phyloP scores from a whole-genome alignment of 1,140 invertebrate species.

The Watersipora subatra region DNA sequence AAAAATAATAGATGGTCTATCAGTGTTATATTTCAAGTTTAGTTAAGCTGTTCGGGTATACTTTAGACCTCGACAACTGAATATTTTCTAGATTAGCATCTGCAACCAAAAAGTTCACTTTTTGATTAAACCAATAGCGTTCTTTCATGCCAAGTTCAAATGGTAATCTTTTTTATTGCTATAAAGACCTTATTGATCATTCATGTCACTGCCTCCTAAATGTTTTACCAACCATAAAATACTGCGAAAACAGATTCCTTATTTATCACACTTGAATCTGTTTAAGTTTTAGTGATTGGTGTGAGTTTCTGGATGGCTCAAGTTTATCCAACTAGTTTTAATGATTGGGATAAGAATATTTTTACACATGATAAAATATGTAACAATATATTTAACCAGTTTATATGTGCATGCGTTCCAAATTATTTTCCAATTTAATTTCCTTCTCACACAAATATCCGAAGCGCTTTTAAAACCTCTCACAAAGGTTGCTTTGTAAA shows the following conservation, averaged over 20 bases:
- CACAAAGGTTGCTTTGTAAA: no score
- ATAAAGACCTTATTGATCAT: no score
- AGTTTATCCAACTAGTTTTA: no score
- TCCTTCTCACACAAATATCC: background rate
- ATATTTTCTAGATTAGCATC: background rate
- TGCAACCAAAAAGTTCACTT: background rate
- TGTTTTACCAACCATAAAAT: no score
- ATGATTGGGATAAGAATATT: no score
- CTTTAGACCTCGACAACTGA: background rate
- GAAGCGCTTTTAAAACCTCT: background rate
- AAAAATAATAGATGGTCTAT: background rate
- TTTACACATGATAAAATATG: background rate
- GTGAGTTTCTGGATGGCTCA: no score
- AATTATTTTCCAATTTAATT: background rate
- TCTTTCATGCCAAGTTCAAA: no score
- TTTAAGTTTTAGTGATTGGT: no score
- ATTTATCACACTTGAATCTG: no score
- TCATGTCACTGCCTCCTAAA: no score
- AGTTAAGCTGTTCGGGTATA: background rate
- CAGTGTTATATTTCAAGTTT: background rate
- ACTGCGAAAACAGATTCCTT: no score
- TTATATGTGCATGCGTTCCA: background rate
- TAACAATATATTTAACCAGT: background rate
- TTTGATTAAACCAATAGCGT: background rate
- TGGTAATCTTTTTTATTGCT: no score